Conservation (phyloP, 2,113 vertebrate genomes). For the Stigmatopora nigra region DNA sequence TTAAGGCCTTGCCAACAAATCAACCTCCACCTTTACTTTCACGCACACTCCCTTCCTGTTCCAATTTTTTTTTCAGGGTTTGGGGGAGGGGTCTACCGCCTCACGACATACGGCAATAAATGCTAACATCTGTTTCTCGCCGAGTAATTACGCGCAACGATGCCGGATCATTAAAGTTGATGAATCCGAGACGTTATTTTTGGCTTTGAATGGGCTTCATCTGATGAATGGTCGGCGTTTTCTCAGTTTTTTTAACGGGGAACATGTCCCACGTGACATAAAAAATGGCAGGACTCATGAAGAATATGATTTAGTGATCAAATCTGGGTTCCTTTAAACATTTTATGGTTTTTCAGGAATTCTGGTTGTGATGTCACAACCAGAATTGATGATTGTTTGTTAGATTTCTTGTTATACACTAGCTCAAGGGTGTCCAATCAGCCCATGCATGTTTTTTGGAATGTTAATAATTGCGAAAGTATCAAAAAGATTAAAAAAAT, state of each 20-base stretch:
- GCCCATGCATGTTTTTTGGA: too few relatives aligned
- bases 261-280: too few relatives aligned
- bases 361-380: too few relatives aligned
- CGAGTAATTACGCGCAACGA: not conserved
- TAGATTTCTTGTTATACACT: too few relatives aligned
- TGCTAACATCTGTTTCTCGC: slow-evolving; percentile 2
- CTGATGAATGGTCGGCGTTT: not conserved
- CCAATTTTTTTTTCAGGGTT: not conserved
- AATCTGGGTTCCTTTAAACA: too few relatives aligned
- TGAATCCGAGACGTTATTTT: slow-evolving; percentile 2
- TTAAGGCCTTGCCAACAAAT: not conserved
- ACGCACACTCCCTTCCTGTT: not conserved
- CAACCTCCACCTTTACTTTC: not conserved
- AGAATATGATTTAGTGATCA: too few relatives aligned
- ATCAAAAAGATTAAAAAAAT: too few relatives aligned
- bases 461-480: too few relatives aligned
- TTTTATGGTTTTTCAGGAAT: too few relatives aligned
- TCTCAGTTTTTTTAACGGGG: not conserved
- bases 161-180: slow-evolving; percentile 5
- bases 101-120: slow-evolving; percentile 1
- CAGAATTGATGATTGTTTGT: too few relatives aligned
- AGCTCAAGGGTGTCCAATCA: too few relatives aligned
- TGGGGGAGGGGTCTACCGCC: not conserved
- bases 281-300: too few relatives aligned
- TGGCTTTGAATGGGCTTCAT: not conserved